These are phyloP conservation scores for Heterotilapia buettikoferi DNA, from an alignment of 2,113 vertebrate species.

Conservation along the genomic window DNA sequence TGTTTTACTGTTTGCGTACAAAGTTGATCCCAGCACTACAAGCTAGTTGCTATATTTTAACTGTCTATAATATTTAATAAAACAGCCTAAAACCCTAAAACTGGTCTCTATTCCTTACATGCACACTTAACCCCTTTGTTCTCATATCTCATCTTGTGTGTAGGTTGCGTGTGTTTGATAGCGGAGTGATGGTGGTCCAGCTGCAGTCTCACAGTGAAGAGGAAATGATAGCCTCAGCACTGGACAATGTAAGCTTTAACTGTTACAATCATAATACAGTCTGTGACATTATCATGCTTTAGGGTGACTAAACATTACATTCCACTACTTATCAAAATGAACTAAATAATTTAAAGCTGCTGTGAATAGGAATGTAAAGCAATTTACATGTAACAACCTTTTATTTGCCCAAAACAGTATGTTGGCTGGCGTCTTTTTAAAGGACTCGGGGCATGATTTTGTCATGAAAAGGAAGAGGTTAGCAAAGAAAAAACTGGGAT, in stretches of 20 bases:
- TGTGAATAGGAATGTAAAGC: neutral
- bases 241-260: constrained; percentile 83
- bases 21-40: neutral
- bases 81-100: neutral
- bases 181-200: constrained; percentile 98
- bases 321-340: neutral
- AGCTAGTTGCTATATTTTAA: neutral
- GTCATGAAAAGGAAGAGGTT: neutral
- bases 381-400: neutral
- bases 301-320: neutral
- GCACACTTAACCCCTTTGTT: neutral
- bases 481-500: neutral
- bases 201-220: constrained; percentile 96
- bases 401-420: neutral
- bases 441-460: neutral
- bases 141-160: constrained; percentile 12
- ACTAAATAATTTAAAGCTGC: neutral
- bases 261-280: neutral
- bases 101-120: neutral
- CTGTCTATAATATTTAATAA: neutral
- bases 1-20: neutral
- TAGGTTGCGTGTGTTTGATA: constrained; percentile 95
- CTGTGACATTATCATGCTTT: neutral
- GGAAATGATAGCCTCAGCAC: constrained; percentile 93
- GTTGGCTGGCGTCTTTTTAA: neutral